phyloP scores from a whole-genome alignment of 2,113 vertebrate genomes.

The Mustela lutreola region DNA sequence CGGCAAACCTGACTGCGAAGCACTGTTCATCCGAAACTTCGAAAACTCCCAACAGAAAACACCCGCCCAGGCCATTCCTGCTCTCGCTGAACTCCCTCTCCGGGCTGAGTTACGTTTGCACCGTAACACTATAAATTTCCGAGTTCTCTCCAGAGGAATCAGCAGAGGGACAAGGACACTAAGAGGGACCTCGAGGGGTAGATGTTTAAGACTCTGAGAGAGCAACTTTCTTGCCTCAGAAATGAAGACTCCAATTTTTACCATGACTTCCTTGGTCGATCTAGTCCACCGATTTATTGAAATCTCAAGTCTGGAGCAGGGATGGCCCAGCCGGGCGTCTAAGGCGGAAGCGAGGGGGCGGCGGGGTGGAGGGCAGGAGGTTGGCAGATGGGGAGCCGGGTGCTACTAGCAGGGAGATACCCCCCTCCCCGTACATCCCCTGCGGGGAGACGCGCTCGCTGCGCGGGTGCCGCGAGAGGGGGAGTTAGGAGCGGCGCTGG shows the following conservation, averaged over 20 bases:
- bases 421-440: not conserved
- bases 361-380: not conserved
- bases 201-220: not conserved
- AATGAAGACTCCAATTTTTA: not conserved
- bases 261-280: not conserved
- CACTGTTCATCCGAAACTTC: not conserved
- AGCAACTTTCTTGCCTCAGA: not conserved
- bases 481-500: not conserved
- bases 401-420: not conserved
- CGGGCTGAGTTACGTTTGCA: not conserved
- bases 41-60: not conserved
- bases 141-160: not conserved
- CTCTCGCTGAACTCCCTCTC: not conserved
- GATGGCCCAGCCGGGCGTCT: slow-evolving; percentile 88
- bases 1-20: not conserved
- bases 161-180: not conserved
- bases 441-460: not conserved
- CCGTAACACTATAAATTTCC: not conserved
- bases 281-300: not conserved
- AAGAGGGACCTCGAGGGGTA: not conserved
- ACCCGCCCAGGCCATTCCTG: not conserved
- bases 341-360: slow-evolving; percentile 90
- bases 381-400: not conserved
- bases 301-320: not conserved
- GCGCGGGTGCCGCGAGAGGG: not conserved